Evolutionary conservation across 30 jellyfish, hydroid and myxozoan genomes (phyloP).

Genomic region (Aurelia aurita complex sp. Pacific): DNA sequence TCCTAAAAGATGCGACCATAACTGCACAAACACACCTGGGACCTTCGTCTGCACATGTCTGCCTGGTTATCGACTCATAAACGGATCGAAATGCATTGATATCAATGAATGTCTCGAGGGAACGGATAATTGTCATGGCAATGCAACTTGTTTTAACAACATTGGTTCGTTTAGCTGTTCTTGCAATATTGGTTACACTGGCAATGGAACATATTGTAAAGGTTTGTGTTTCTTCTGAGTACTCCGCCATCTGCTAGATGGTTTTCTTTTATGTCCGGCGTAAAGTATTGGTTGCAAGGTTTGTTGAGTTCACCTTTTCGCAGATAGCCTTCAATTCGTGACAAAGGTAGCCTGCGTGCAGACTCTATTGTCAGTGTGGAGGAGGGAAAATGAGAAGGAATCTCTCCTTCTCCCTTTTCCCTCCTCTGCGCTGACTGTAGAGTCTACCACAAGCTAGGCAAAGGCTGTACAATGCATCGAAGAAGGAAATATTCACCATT

Average conservation of each 20-base stretch:
- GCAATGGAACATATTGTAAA: conserved; percentile 43
- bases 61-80: conserved; percentile 48
- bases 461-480: too few species aligned
- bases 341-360: too few species aligned
- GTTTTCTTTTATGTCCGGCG: background rate
- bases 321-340: too few species aligned
- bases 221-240: background rate
- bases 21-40: conserved; percentile 46
- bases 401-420: too few species aligned
- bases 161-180: conserved; percentile 10
- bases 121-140: conserved; percentile 26
- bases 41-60: conserved; percentile 39
- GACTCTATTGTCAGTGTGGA: too few species aligned
- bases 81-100: conserved; percentile 30
- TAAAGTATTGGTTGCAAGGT: background rate
- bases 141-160: conserved; percentile 58
- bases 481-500: too few species aligned
- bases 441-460: too few species aligned
- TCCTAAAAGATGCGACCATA: conserved; percentile 26
- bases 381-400: too few species aligned
- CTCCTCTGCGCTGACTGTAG: too few species aligned
- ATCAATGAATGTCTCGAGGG: conserved; percentile 36
- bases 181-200: conserved; percentile 51
- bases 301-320: background rate
- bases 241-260: too few species aligned